Base-by-base conservation (phyloP, 2,797 vertebrate genomes). In the Gastrophryne carolinensis region DNA sequence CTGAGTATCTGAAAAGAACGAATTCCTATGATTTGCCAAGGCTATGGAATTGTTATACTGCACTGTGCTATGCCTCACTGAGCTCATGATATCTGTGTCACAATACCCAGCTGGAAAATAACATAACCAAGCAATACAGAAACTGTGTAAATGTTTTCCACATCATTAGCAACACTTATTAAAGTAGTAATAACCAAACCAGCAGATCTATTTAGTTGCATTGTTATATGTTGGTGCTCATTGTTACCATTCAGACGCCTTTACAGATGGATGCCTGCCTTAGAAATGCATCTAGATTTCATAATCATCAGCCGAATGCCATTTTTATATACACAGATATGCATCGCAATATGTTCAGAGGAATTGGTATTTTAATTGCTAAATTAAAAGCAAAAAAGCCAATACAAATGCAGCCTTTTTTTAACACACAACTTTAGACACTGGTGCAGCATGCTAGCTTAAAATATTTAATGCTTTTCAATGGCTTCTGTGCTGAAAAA, bases 151-250 rank as follows among this genome's bases (percentile, higher is more conserved):
- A 72, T 62, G n/a, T 35, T 39, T 72, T 61, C 19, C 30, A 50
- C 47, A 63, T 63, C 47, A 72, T 72, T 72, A 72, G 32, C 2
- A 37, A 27, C 21, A 63, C 47, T 53, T 50, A 49, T 71, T 72
- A 32, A 37, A 72, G 70, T 37, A 47, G 23, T 26, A 72, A 60
- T 61, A 67, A 35, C 47, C 32, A 37, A 8, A 50, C 21, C 44
- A 37, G 15, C 70, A 61, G 15, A 68, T 23, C 7, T 11, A 69
- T 57, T 57, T 41, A 9, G 17, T 41, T 34, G 29, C 49, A 71
- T 58, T 56, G 24, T 57, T 17, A 13, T 63, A 32, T 19, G n/a
- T 63, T 57, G 17, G 26, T 47, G 19, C 50, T 50, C 26, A 61
- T 57, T 58, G 52, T 53, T 60, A 47, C 17, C 44, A 47, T n/a